phyloP scores from a whole-genome alignment of 2,113 vertebrate genomes.

The Phylloscopus whistleri region DNA sequence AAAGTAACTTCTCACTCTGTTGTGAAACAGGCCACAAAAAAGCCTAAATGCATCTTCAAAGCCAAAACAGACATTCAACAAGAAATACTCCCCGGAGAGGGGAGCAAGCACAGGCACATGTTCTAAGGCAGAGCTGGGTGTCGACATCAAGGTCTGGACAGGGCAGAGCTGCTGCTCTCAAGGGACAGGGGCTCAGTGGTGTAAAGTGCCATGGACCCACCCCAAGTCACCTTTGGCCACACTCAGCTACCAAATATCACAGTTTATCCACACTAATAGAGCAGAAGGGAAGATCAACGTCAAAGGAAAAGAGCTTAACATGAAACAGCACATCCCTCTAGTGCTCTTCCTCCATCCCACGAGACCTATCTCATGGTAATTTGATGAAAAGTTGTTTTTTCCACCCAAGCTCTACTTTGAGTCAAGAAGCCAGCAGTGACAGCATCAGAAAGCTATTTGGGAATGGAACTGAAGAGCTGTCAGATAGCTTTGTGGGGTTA shows the following conservation, averaged over 20 bases:
- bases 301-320: background rate
- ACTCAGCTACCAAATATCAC: background rate
- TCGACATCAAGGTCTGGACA: background rate
- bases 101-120: background rate
- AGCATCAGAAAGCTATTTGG: constrained; percentile 37
- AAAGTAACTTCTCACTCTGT: constrained; percentile 38
- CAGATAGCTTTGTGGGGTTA: constrained; percentile 2
- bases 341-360: background rate
- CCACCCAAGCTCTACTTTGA: constrained; percentile 1
- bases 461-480: background rate
- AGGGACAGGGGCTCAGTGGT: background rate
- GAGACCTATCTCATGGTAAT: background rate
- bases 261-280: background rate
- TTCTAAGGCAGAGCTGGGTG: background rate
- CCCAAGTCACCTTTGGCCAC: background rate
- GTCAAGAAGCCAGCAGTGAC: constrained; percentile 28
- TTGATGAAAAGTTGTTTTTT: constrained; percentile 27
- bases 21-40: constrained; percentile 40
- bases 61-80: background rate
- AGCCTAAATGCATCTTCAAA: constrained; percentile 36
- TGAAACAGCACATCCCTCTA: background rate
- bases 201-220: background rate
- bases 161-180: background rate
- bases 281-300: background rate
- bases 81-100: background rate